phyloP scores from a whole-genome alignment of 2,797 vertebrate species.

The Cheracebus regulus region DNA sequence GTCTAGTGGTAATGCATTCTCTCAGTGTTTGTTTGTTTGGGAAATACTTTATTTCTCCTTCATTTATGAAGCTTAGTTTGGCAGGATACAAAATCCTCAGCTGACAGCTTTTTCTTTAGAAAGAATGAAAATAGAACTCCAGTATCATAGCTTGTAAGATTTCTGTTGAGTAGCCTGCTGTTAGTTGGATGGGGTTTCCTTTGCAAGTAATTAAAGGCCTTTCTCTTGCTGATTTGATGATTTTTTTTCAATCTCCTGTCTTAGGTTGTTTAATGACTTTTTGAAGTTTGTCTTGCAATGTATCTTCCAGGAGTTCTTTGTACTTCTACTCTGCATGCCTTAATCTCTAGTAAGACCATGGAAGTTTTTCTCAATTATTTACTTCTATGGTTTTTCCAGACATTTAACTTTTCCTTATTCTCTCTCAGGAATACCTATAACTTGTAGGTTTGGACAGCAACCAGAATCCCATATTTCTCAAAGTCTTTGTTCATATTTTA shows the following conservation, averaged over 20 bases:
- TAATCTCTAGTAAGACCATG: background rate
- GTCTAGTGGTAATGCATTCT: background rate
- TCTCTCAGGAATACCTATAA: background rate
- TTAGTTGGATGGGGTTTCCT: background rate
- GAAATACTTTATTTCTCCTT: background rate
- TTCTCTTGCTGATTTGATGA: background rate
- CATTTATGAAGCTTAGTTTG: background rate
- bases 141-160: background rate
- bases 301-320: background rate
- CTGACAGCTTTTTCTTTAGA: background rate
- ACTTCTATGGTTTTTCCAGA: background rate
- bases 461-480: background rate
- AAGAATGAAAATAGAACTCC: background rate
- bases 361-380: background rate
- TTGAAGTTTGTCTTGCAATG: background rate
- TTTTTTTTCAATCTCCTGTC: background rate
- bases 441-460: background rate
- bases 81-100: background rate
- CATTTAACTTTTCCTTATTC: background rate
- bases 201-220: background rate
- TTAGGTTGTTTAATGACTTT: background rate
- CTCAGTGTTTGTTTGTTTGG: background rate
- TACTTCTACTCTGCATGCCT: background rate
- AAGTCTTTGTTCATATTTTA: background rate
- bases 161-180: background rate